A percentile compares a stretch with the other conserved stretches of the same genome.
Conservation (phyloP, 64 coral and sea anemone species). For the Catalaphyllia jardinei region DNA sequence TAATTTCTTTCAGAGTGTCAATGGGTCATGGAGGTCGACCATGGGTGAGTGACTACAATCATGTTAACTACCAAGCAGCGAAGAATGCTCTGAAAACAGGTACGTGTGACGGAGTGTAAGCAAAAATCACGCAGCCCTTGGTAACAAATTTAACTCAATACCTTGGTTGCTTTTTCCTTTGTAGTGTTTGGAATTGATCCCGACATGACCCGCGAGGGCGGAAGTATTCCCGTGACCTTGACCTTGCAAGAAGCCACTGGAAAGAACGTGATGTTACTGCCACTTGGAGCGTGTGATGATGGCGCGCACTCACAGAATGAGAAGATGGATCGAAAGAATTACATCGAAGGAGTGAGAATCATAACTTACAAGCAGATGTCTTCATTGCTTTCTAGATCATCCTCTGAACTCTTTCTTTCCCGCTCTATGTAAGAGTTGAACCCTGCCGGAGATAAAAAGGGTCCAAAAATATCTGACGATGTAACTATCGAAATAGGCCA, state of each 20-base stretch:
- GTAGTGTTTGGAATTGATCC: slow-evolving; percentile 81
- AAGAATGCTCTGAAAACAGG: slow-evolving; percentile 74
- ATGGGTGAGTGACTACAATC: slow-evolving; percentile 82
- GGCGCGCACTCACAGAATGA: slow-evolving; percentile 99
- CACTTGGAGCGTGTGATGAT: slow-evolving; percentile 89
- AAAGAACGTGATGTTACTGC: slow-evolving; percentile 82
- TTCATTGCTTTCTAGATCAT: neutral
- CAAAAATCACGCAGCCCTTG: neutral
- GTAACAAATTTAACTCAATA: neutral
- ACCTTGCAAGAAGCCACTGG: slow-evolving; percentile 84
- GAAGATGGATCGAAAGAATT: slow-evolving; percentile 85
- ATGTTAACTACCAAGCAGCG: slow-evolving; percentile 74
- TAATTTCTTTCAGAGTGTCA: slow-evolving; percentile 15
- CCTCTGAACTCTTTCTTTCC: too few species aligned
- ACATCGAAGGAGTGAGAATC: slow-evolving; percentile 83
- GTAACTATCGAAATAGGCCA: too few species aligned
- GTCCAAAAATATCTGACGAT: too few species aligned
- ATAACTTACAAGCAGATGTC: neutral
- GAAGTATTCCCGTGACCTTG: slow-evolving; percentile 93
- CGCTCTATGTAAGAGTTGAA: too few species aligned
- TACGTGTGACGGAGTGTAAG: neutral
- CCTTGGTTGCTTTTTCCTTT: neutral
- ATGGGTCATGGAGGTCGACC: slow-evolving; percentile 70
- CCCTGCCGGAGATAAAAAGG: too few species aligned
- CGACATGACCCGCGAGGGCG: slow-evolving; percentile 95